A percentile compares a stretch with the other conserved stretches of the same genome.
phyloP scores from a whole-genome alignment of 2,113 vertebrate species.

The Nerophis lumbriciformis region DNA sequence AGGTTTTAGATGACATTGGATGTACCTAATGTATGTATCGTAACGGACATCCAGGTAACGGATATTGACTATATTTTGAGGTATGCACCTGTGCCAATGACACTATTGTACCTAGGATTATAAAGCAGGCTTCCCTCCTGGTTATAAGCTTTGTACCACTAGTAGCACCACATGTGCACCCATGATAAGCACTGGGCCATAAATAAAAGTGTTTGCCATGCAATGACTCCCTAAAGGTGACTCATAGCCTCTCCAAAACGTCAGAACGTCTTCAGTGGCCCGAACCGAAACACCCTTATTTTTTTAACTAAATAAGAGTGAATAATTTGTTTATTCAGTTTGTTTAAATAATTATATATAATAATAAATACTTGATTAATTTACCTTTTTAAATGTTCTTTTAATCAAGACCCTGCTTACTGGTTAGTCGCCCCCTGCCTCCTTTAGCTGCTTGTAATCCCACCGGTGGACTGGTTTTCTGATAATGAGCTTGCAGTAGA shows the following conservation, averaged over 20 bases:
- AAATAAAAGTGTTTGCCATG: constrained; percentile 41
- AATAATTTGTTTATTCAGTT: background rate
- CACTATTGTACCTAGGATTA: constrained; percentile 36
- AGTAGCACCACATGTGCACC: constrained; percentile 21
- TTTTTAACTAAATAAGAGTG: background rate
- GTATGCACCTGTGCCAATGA: constrained; percentile 1
- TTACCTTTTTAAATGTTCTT: background rate
- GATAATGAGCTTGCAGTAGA: constrained; percentile 31
- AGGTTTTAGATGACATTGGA: too few species aligned
- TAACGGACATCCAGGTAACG: background rate
- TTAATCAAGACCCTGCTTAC: background rate
- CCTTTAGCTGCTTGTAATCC: constrained; percentile 38
- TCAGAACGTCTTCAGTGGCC: too few species aligned
- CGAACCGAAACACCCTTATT: too few species aligned
- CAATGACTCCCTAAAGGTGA: constrained; percentile 13
- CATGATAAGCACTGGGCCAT: constrained; percentile 42
- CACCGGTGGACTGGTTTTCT: constrained; percentile 38
- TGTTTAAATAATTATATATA: background rate
- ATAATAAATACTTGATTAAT: background rate
- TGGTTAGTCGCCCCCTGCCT: constrained; percentile 16
- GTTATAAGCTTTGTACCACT: constrained; percentile 22
- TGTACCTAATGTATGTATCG: background rate
- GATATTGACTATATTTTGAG: background rate
- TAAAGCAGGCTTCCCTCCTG: constrained; percentile 23
- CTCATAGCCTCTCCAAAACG: background rate